These are phyloP conservation scores for Anodontia alba DNA, from an alignment of 2,888 invertebrate genomes.

Conservation along the genomic window DNA sequence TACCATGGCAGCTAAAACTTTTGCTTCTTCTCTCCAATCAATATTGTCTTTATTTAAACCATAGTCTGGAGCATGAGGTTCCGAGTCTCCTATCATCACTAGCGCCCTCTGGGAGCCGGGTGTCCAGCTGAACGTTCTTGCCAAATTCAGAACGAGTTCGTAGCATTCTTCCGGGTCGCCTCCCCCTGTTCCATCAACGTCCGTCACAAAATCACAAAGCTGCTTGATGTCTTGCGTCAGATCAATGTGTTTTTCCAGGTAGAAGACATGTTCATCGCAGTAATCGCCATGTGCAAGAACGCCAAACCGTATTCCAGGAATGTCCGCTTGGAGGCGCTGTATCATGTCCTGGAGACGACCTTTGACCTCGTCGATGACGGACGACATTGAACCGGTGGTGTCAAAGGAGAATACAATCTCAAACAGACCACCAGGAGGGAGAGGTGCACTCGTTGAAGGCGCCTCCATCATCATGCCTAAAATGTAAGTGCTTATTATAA, in stretches of 20 bases:
- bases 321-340: conserved; percentile 79
- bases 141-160: conserved; percentile 77
- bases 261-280: conserved; percentile 76
- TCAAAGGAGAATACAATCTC: conserved; percentile 80
- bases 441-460: conserved; percentile 8
- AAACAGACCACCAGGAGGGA: conserved; percentile 69
- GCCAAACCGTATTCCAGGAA: conserved; percentile 78
- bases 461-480: neutral
- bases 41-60: conserved; percentile 69
- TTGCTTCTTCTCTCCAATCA: conserved; percentile 76
- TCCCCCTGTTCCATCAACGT: conserved; percentile 76
- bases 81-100: conserved; percentile 81
- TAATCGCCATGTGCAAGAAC: conserved; percentile 83
- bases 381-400: conserved; percentile 80
- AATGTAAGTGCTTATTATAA: neutral
- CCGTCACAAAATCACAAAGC: conserved; percentile 74
- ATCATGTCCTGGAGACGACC: conserved; percentile 77
- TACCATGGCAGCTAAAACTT: conserved; percentile 54
- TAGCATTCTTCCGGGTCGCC: conserved; percentile 82
- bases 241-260: conserved; percentile 78
- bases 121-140: conserved; percentile 73
- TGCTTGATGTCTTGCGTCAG: conserved; percentile 72
- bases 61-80: conserved; percentile 76
- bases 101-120: no score
- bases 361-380: conserved; percentile 75